phyloP scores from a whole-genome alignment of 2,888 invertebrate species.

The Adelphocoris suturalis region DNA sequence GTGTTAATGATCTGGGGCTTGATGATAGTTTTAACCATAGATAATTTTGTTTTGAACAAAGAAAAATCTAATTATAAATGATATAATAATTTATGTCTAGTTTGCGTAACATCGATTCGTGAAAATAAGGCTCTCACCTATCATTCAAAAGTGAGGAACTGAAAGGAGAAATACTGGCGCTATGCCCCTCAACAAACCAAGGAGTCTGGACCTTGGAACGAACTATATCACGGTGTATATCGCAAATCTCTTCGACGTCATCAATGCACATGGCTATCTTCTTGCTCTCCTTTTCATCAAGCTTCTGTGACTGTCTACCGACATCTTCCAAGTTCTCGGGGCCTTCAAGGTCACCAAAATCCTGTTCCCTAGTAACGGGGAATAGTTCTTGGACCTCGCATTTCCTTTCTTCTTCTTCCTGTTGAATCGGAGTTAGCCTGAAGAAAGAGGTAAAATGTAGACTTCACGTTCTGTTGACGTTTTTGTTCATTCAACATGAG shows the following conservation, averaged over 20 bases:
- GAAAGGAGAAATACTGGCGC: background rate
- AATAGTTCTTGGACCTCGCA: conserved; percentile 86
- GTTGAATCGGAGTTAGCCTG: conserved; percentile 76
- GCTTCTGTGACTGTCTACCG: background rate
- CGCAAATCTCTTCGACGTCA: conserved; percentile 81
- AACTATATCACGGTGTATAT: conserved; percentile 58
- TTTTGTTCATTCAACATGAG: too few relatives aligned
- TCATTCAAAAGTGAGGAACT: conserved; percentile 21
- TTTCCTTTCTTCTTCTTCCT: conserved; percentile 84
- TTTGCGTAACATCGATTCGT: too few relatives aligned
- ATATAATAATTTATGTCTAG: too few relatives aligned
- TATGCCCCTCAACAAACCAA: conserved; percentile 33
- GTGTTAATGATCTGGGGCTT: too few relatives aligned
- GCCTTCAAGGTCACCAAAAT: conserved; percentile 85
- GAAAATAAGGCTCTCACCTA: conserved; percentile 3
- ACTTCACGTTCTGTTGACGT: too few relatives aligned
- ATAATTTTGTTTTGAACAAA: too few relatives aligned
- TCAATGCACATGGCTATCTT: conserved; percentile 73
- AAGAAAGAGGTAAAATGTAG: conserved; percentile 31
- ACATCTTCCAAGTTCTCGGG: conserved; percentile 79
- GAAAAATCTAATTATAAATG: too few relatives aligned
- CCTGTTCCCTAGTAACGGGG: conserved; percentile 82
- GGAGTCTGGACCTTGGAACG: background rate
- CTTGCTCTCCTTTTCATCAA: conserved; percentile 36
- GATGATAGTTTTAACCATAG: too few relatives aligned